Base-by-base conservation (phyloP, 1,140 invertebrate species). In the Globodera rostochiensis region DNA sequence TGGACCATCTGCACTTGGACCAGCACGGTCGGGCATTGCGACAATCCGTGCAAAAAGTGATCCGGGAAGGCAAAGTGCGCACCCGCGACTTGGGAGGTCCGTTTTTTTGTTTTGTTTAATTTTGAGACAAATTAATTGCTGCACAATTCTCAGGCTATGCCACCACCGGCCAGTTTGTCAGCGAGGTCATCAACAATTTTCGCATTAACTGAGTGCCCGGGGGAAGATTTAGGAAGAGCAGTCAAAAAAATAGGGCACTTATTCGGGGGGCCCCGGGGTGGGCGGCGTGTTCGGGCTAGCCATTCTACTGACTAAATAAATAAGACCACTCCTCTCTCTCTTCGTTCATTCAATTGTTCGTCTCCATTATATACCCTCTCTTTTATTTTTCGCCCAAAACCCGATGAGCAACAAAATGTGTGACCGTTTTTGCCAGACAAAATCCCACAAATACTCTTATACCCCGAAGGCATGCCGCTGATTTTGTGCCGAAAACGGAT, bases 1-100 rank as follows among this genome's bases (percentile, higher is more conserved):
- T 99, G 21, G 92, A 94, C 74, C 97, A 99, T 91, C 93, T 98
- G 53, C 96, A 98, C 91, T 92, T 99, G 64, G 93, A 94, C 84
- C 92, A 93, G 19, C 95, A 98, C 91, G 93, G 94, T n/a, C 93
- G 93, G 81, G 93, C 94, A 91, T 95, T 99, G 79, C 93, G 94
- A 86, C 94, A 94, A 87, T 94, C 97, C 8, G 92, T 99, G 46
- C 93, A 95, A 87, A 94, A 94, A 87, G 96, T 98, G 3, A 91
- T 99, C n/a, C 93, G 92, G 76, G 93, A 94, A 84, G 96, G 96
- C 79, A 98, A 98, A 92, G 94, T 97, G 81, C 90, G 74, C 79
- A 89, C 88, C 46, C 82, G 86, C 19, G 88, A 89, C 80, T 76
- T 89, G 53, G 88, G 88, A 64, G 69, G 69, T 71, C 9, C 11